Conservation (phyloP, 1,140 invertebrate genomes). For the Brachionus rubens region DNA sequence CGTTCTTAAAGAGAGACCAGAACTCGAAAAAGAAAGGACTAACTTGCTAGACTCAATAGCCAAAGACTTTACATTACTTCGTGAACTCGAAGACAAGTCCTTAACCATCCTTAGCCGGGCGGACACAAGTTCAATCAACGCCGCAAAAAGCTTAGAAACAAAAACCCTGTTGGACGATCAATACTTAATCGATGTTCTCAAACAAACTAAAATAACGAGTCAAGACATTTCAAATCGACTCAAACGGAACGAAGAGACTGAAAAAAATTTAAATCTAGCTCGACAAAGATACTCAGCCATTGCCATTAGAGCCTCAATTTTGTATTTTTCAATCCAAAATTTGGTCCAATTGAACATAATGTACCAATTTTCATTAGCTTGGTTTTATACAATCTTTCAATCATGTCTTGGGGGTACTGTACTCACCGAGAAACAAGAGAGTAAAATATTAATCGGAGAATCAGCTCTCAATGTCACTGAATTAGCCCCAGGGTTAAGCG, state of each 20-base stretch:
- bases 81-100: constrained; percentile 58
- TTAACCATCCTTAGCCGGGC: constrained; percentile 56
- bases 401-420: background rate
- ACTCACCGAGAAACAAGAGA: background rate
- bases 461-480: background rate
- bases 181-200: constrained; percentile 56
- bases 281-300: constrained; percentile 57
- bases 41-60: constrained; percentile 57
- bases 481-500: background rate
- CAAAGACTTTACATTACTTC: constrained; percentile 53
- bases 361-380: constrained; percentile 60
- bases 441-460: background rate
- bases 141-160: background rate
- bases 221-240: constrained; percentile 55
- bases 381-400: constrained; percentile 59
- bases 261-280: constrained; percentile 55
- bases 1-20: constrained; percentile 56
- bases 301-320: constrained; percentile 56
- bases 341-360: constrained; percentile 57
- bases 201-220: constrained; percentile 57
- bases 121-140: constrained; percentile 51
- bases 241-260: constrained; percentile 55
- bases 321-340: constrained; percentile 60
- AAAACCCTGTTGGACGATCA: constrained; percentile 54
- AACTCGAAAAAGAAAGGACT: constrained; percentile 55